phyloP scores from a whole-genome alignment of 2,797 vertebrate genomes.

The Garrulus glandarius region DNA sequence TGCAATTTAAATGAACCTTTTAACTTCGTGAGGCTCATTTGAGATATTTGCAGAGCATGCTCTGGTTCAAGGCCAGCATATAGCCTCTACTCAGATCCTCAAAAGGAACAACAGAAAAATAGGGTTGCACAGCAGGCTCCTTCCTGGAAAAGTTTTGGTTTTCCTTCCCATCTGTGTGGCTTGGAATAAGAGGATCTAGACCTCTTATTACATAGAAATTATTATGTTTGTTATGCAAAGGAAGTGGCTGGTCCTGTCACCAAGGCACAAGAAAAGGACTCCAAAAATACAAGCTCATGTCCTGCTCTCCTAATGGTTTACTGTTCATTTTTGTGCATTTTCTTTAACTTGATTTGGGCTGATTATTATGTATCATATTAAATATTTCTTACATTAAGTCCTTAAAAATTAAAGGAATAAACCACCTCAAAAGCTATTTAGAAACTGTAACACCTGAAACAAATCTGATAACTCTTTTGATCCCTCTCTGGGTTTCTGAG shows the following conservation, averaged over 20 bases:
- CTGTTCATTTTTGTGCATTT: neutral
- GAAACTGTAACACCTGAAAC: neutral
- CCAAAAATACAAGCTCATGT: neutral
- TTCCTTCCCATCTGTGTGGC: neutral
- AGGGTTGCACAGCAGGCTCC: neutral
- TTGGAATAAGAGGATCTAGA: neutral
- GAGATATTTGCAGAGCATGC: neutral
- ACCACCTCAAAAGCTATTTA: neutral
- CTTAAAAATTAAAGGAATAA: neutral
- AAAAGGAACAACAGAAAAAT: neutral
- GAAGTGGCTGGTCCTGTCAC: neutral
- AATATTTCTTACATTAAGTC: neutral
- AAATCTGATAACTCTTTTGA: neutral
- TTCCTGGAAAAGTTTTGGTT: neutral
- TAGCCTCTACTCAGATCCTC: neutral
- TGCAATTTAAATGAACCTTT: neutral
- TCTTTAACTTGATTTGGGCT: neutral
- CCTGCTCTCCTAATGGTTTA: neutral
- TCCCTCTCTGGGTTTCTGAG: neutral
- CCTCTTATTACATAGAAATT: neutral
- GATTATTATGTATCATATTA: neutral
- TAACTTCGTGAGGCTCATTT: neutral
- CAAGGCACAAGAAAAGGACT: neutral
- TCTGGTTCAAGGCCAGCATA: neutral
- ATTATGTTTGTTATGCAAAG: neutral